A percentile compares a stretch with the other conserved stretches of the same genome.
Conservation (phyloP, 2,888 invertebrate species). For the Cephus nigrinus region DNA sequence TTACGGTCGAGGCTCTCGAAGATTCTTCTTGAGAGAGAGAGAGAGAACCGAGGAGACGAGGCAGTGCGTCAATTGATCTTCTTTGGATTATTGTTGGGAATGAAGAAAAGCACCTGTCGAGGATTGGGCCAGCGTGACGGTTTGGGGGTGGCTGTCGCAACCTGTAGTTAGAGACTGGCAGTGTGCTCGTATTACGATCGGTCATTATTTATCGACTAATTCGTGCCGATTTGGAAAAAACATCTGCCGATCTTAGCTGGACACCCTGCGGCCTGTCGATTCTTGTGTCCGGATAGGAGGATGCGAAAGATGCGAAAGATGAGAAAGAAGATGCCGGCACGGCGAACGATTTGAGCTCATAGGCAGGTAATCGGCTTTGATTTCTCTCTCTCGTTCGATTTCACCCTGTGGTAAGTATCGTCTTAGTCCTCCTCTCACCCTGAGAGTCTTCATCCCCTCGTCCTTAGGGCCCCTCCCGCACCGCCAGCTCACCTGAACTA, state of each 20-base stretch:
- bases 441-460: conserved; percentile 25
- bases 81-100: too few species aligned
- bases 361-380: conserved; percentile 66
- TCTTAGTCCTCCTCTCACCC: conserved; percentile 11
- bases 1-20: too few species aligned
- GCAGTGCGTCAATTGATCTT: too few species aligned
- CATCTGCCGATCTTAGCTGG: conserved; percentile 46
- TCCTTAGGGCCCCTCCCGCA: conserved; percentile 22
- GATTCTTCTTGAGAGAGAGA: too few species aligned
- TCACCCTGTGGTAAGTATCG: conserved; percentile 34
- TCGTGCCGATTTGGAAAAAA: conserved; percentile 58
- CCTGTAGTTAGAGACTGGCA: neutral
- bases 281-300: too few species aligned
- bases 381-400: conserved; percentile 63
- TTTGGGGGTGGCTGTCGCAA: neutral
- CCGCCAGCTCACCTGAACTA: conserved; percentile 21
- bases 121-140: too few species aligned
- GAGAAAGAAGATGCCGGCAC: neutral
- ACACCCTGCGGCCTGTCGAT: conserved; percentile 42
- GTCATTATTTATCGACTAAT: conserved; percentile 60
- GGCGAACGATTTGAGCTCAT: conserved; percentile 59
- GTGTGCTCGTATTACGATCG: neutral
- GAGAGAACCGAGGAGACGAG: too few species aligned
- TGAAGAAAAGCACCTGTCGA: too few species aligned
- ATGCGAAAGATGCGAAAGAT: too few species aligned